A percentile compares a stretch with the other conserved stretches of the same genome.
These are phyloP conservation scores for Tangara arthus DNA, from an alignment of 2,797 vertebrate genomes.

Conservation along the genomic window DNA sequence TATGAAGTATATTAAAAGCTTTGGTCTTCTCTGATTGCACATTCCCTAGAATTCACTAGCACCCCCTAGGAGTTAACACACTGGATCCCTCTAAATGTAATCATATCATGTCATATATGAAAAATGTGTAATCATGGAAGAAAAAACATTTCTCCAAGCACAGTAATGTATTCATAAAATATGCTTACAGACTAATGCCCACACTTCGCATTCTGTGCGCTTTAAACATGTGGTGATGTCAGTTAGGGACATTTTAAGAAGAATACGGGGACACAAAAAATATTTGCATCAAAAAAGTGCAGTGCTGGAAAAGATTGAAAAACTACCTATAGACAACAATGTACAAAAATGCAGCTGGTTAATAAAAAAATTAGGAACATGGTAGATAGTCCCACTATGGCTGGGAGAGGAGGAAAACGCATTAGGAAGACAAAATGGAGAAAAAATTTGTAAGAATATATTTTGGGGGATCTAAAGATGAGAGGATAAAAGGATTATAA, in stretches of 20 bases:
- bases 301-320: background rate
- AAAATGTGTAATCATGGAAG: background rate
- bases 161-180: background rate
- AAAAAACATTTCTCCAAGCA: accelerated
- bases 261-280: background rate
- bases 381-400: background rate
- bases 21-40: background rate
- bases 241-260: background rate
- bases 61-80: background rate
- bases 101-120: background rate
- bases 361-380: background rate
- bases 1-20: background rate
- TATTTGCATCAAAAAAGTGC: background rate
- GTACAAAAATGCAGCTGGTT: background rate
- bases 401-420: background rate
- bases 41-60: background rate
- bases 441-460: background rate
- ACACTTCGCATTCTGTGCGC: background rate
- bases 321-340: background rate
- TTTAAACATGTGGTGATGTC: background rate
- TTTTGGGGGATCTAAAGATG: background rate
- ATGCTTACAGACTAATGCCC: background rate
- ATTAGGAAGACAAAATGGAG: background rate
- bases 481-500: background rate
- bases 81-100: background rate